Evolutionary conservation across 1,140 invertebrate genomes (phyloP), one percentile per base, ranked within the genome.

Genomic region (Helicoverpa zea): DNA sequence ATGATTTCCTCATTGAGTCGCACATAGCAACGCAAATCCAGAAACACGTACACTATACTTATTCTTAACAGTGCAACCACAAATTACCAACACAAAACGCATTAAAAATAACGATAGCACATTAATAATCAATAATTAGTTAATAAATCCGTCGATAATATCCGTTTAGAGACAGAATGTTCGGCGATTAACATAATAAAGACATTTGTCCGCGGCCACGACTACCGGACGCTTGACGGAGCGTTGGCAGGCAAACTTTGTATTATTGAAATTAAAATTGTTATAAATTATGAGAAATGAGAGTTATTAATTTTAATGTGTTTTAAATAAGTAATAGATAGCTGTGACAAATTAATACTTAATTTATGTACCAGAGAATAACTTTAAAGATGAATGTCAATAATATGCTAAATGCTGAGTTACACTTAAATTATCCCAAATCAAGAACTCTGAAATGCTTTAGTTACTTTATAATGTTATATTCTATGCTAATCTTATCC

Each of bases 171-270:
- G 11, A 2, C 35, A 43, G 5, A 51, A 10, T 23, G 47, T 70
- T 70, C 3, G 66, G 47, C 5, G 56, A 89, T 90, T 90, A 88
- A 63, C 89, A 90, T 90, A 90, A 90, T 90, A 89, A 87, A 89
- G 66, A 85, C 86, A 90, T 90, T 90, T 90, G 86, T 88, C 88
- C 83, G 86, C 89, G 77, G 51, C 81, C 59, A 59, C 76, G 54
- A 73, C 80, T 43, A 85, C 89, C 88, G 88, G 87, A 90, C 86
- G 85, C 80, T 82, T 9, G 1, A 84, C 79, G 87, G 35, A 91
- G 81, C 3, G 82, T 83, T 30, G 78, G 82, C 81, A 85, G 35
- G 78, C 63, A 76, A 63, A 83, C 52, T 29, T 30, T 7, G 23
- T 49, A 2, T 43, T 18, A 14, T 49, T 18, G 16, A 43, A 13